Evolutionary conservation across 2,888 invertebrate genomes (phyloP), one percentile per base, ranked within the genome.

Genomic region (Xanthorhoe spadicearia): DNA sequence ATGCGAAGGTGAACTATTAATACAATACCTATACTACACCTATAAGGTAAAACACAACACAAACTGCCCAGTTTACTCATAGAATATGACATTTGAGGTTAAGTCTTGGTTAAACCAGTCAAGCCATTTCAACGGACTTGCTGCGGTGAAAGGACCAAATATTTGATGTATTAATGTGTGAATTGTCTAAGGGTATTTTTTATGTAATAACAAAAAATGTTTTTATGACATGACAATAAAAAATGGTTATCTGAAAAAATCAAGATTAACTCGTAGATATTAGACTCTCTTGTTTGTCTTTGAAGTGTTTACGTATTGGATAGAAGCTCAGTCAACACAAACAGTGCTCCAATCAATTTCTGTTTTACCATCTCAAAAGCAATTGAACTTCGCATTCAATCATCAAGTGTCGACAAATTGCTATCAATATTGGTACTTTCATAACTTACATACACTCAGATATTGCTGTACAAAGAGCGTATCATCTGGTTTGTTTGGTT

Each of bases 321-420:
- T 43, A 48, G 19, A 8, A 46, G 28, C 15, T 61, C 52, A 61
- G 49, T 57, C 56, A 64, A 66, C 19, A 35, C 57, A 63, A 65
- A 56, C 38, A 60, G 19, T 48, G 52, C 49, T 56, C 56, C 61
- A 64, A 57, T 64, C 63, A 64, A 61, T 23, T 56, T 55, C 55
- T 63, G 50, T 46, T 49, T 59, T 56, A 52, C 32, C 51, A 55
- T 59, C 51, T 59, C 51, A 62, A 63, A 43, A 35, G 56, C 49
- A 54, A 53, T 64, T 51, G 48, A 61, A 66, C 52, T 68, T 64
- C 56, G 51, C 68, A 58, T 50, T 50, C 52, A 23, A 43, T 19
- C 52, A 58, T 46, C 46, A 53, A 32, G 43, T 51, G 18, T 60
- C 55, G 55, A 65, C 35, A 51, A 32, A 64, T 60, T 59, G 49